Evolutionary conservation across 2,888 invertebrate species (phyloP).

Genomic region (Ellobium chinense): DNA sequence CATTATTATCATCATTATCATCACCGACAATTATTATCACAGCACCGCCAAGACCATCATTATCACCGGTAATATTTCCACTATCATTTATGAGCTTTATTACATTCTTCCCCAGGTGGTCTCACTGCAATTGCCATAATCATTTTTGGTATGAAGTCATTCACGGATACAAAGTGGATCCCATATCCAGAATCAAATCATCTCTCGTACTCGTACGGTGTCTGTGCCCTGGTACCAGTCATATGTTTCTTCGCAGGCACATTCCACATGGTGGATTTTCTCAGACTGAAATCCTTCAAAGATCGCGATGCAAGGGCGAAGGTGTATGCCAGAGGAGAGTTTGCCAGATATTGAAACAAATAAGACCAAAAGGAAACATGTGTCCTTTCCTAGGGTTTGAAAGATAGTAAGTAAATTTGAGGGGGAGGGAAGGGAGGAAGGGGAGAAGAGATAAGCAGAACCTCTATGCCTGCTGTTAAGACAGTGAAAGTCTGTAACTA

Average conservation of each 20-base stretch:
- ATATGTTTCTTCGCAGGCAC: constrained; percentile 66
- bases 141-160: constrained; percentile 42
- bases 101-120: constrained; percentile 34
- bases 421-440: too few relatives aligned
- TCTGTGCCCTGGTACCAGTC: constrained; percentile 82
- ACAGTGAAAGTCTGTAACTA: too few relatives aligned
- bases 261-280: constrained; percentile 53
- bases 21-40: too few relatives aligned
- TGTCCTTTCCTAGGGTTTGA: too few relatives aligned
- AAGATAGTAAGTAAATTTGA: too few relatives aligned
- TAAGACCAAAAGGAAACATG: too few relatives aligned
- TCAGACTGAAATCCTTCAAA: constrained; percentile 18
- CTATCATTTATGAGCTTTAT: constrained; percentile 9
- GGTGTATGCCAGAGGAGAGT: constrained; percentile 32
- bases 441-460: too few relatives aligned
- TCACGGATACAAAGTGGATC: constrained; percentile 42
- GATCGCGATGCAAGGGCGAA: constrained; percentile 38
- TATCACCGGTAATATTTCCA: too few relatives aligned
- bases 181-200: constrained; percentile 47
- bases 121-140: constrained; percentile 38
- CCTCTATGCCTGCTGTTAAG: too few relatives aligned
- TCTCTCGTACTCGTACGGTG: constrained; percentile 47
- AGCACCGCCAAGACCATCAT: too few relatives aligned
- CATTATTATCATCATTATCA: too few relatives aligned
- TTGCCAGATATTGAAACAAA: constrained; percentile 20